A percentile compares a stretch with the other conserved stretches of the same genome.
phyloP scores from a whole-genome alignment of 2,797 vertebrate species.

The Podarcis lilfordi region DNA sequence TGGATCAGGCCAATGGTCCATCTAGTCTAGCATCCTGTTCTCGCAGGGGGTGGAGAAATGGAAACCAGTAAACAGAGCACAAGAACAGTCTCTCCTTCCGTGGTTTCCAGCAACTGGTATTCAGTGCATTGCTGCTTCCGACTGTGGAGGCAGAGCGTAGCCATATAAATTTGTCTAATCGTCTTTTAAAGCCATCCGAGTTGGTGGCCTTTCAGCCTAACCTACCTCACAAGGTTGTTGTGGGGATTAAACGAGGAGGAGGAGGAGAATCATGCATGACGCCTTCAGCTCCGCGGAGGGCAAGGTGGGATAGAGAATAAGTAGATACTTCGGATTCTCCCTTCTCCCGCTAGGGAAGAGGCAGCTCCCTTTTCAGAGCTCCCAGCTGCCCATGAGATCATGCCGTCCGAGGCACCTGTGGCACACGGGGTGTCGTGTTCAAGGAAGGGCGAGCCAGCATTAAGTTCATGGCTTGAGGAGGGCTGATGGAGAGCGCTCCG shows the following conservation, averaged over 20 bases:
- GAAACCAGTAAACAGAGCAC: too few species aligned
- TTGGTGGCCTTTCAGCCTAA: too few species aligned
- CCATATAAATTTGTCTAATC: too few species aligned
- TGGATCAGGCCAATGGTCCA: too few species aligned
- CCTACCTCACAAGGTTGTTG: not conserved
- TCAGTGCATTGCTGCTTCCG: too few species aligned
- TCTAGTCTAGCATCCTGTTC: too few species aligned
- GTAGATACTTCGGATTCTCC: not conserved
- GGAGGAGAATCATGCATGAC: too few species aligned
- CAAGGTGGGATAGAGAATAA: not conserved
- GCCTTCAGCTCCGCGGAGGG: not conserved
- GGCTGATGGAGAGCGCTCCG: conserved; percentile 72
- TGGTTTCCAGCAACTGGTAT: too few species aligned
- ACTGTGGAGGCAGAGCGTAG: too few species aligned
- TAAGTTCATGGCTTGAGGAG: conserved; percentile 74
- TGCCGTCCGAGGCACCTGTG: not conserved
- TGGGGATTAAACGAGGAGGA: not conserved
- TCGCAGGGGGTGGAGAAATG: too few species aligned
- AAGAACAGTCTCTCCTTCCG: too few species aligned
- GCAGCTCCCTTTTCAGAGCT: not conserved
- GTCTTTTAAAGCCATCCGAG: too few species aligned
- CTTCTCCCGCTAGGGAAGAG: not conserved
- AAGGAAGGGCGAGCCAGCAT: conserved; percentile 67
- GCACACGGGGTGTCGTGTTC: conserved; percentile 60
- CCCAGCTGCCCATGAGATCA: not conserved